Percentiles rank a stretch among this genome's conserved stretches.
phyloP scores from a whole-genome alignment of 2,888 invertebrate genomes.

The Tetheella fluctuosa region DNA sequence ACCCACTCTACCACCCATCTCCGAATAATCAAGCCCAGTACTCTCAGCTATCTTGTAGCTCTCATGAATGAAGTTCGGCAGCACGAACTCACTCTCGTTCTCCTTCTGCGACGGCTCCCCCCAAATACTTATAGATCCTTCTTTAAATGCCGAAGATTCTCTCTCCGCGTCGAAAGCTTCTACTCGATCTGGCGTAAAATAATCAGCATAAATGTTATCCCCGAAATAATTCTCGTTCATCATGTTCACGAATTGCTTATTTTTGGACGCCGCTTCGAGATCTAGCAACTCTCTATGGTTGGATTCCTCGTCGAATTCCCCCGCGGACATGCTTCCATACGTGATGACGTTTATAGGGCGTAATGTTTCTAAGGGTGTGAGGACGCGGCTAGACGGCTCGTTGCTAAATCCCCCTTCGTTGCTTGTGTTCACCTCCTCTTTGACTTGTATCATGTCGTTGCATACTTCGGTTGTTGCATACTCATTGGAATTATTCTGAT shows the following conservation, averaged over 20 bases:
- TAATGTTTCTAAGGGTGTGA: slow-evolving; percentile 62
- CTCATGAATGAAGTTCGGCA: slow-evolving; percentile 78
- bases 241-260: slow-evolving; percentile 77
- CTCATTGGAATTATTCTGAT: slow-evolving; percentile 43
- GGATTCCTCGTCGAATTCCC: slow-evolving; percentile 72
- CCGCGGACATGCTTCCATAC: slow-evolving; percentile 65
- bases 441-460: slow-evolving; percentile 62
- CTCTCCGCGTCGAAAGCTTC: slow-evolving; percentile 69
- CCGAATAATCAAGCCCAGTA: slow-evolving; percentile 62
- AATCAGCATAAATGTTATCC: slow-evolving; percentile 78
- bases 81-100: slow-evolving; percentile 68
- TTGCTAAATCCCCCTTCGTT: slow-evolving; percentile 67
- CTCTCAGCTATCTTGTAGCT: slow-evolving; percentile 76
- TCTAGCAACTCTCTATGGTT: slow-evolving; percentile 71
- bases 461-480: slow-evolving; percentile 45
- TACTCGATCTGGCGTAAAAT: slow-evolving; percentile 74
- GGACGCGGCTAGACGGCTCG: slow-evolving; percentile 50
- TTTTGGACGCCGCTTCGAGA: slow-evolving; percentile 70
- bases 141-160: slow-evolving; percentile 54
- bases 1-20: slow-evolving; percentile 46
- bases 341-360: slow-evolving; percentile 74
- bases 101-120: slow-evolving; percentile 74
- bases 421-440: slow-evolving; percentile 71
- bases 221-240: slow-evolving; percentile 80
- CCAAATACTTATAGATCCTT: slow-evolving; percentile 64